Evolutionary conservation across 2,113 vertebrate species (phyloP), one percentile per base, ranked within the genome.

Genomic region (Choloepus hoffmanni): DNA sequence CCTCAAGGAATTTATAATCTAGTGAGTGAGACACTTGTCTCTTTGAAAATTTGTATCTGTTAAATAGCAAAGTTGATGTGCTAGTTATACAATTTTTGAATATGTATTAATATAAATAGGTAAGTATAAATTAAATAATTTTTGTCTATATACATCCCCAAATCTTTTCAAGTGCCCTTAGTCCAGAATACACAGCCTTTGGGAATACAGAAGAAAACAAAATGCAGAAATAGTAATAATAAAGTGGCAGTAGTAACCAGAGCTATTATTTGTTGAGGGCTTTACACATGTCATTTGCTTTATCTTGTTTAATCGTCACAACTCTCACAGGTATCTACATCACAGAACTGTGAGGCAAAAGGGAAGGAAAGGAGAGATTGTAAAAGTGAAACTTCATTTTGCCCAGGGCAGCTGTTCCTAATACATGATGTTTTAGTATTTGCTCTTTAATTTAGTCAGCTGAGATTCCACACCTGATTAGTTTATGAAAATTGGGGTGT

Each of bases 31-130:
- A 95, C 48, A 89, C 60, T 81, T 85, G 45, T 45, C 18, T 36
- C n/a, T 92, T 89, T 93, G 45, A 95, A 82, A 94, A 93, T 81
- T 13, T 82, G 74, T 81, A 79, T 62, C 50, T 93, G 45, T 77
- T 45, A 85, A 95, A 53, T 87, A n/a, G 36, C 26, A 67, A 67
- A 55, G 23, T 85, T 72, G 18, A 81, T 88, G n/a, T 50, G 21
- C 24, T 84, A 33, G 55, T 60, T 86, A 55, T 72, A 74, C 16
- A 33, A 48, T 33, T 90, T 94, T 83, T 28, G 67, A 89, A 77
- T 76, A 89, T 74, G 79, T 23, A 79, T 89, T 83, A 73, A 55
- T 82, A 55, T 79, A 78, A 78, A 55, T 43, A 73, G 13, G 12
- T 45, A 48, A 43, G 26, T 81, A 30, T 50, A 92, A 95, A 76